Evolutionary conservation across 2,113 vertebrate species (phyloP), one percentile per base, ranked within the genome.

Genomic region (Cyprinodon variegatus): DNA sequence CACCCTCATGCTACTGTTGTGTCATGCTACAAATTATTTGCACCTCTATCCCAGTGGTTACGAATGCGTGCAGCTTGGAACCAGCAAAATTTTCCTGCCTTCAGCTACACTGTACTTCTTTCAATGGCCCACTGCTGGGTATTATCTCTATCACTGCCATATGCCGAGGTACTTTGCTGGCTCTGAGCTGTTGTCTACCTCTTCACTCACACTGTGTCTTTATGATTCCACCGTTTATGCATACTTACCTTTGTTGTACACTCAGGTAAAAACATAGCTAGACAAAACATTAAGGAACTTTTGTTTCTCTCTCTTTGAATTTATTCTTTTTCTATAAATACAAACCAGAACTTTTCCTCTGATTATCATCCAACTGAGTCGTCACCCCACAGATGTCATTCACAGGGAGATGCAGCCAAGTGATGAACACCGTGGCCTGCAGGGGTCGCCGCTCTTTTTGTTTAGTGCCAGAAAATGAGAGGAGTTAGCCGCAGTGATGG

Each of bases 81-180:
- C 72, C 72, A 77, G 65, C 70, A 68, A 45, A 60, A 36, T 66
- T 50, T 12, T 48, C 20, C 40, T 41, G 66, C 82, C 81, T 81
- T 70, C 64, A 79, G 64, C 64, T 59, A 65, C 75, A 39, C 66
- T 68, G 40, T n/a, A 14, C n/a, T 45, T 43, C 65, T 63, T 60
- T 39, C 45, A 14, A 29, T 68, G 76, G 53, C 68, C 41, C 71
- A 67, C 71, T 75, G 68, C 61, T 77, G 76, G 29, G 76, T 79
- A 76, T 83, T 82, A 65, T 76, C 74, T 77, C 76, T 59, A 57
- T 77, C 80, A 61, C 74, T 65, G 65, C 83, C 80, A 86, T 81
- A 79, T 78, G 83, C 45, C 65, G 73, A 67, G 38, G 80, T 61
- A 60, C 63, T 61, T 29, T 68, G 37, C 48, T 4, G 4, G 74